Base-by-base conservation (phyloP, 2,797 vertebrate genomes). In the Bradypodion pumilum region DNA sequence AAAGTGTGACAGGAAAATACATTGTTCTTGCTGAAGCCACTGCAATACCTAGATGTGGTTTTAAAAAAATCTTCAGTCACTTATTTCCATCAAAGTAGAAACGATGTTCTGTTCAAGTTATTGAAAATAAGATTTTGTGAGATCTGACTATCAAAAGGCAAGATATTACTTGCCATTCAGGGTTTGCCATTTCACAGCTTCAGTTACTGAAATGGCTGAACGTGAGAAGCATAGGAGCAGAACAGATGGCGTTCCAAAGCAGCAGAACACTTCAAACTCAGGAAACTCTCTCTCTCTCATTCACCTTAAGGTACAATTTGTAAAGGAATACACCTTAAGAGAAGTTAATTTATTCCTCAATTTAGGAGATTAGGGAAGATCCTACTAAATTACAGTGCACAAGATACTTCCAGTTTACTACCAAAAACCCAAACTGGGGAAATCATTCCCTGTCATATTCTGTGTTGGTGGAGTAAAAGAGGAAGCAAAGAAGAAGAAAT, bases 81-180 rank as follows among this genome's bases (percentile, higher is more conserved):
- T 78, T 2, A 42, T 77, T 62, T 62, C 15, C 25, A 62, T 40
- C 37, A 78, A 78, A 78, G 37, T 46, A 10, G 66, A 32, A 65
- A 46, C 13, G 66, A 66, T n/a, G 49, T 49, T 79, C 5, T n/a
- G 42, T 66, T 27, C 23, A 63, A 78, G 15, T 15, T 27, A 35
- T 5, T 40, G 21, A 7, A 70, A 80, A 70, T 56, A 80, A n/a
- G 37, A 60, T n/a, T 81, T 81, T 72, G 37, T 37, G 72, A 81
- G 16, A 52, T 19, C 70, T n/a, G 35, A 29, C 2, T 35, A 44
- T 65, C 62, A 46, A 60, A 81, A 35, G 29, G 32, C 49, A 59
- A 40, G 16, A 80, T 19, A 25, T 29, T 29, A 56, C 23, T n/a
- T 80, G 78, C 10, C 46, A 49, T 7, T 68, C 32, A 80, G 44